Base-by-base conservation (phyloP, 2,113 vertebrate species). In the Ceyx melanurus region DNA sequence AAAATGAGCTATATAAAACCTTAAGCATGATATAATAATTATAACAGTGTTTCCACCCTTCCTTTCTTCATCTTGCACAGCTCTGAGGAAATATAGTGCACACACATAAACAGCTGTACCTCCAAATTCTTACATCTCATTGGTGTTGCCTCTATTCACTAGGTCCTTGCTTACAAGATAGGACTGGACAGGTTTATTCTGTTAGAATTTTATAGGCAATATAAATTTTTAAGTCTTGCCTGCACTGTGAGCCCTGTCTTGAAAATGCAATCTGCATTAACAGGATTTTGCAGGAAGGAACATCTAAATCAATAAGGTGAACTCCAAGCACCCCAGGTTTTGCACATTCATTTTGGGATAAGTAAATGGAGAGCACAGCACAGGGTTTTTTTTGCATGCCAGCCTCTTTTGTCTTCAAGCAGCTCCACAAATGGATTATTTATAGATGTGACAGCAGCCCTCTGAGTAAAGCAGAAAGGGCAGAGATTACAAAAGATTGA, bases 401-500 rank as follows among this genome's bases (percentile, higher is more conserved):
- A 95, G 26, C 17, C 57, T 77, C 86, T 94, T 97, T 95, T 82
- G 94, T 95, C 93, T 96, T 95, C 82, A 95, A 85, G 90, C 45
- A 95, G 57, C 94, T 82, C 79, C 77, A 92, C 92, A 93, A 93
- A 92, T 83, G 82, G 92, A 95, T 94, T 95, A 93, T 96, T 96
- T 97, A 95, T 91, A 94, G 91, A 94, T 80, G 77, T 13, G 13
- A 96, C 90, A 89, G 85, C 51, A 95, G 90, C 61, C 85, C 83
- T 95, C 88, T 76, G 82, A 96, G 93, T 84, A 95, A 97, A 97
- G 88, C 79, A 94, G 76, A 97, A 96, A 96, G 89, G 85, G 82
- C 94, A 96, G 56, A 96, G 95, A 96, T 96, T 96, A 95, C 83
- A 93, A 93, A 94, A 96, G 94, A 97, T 96, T 97, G 96, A 97